phyloP scores from a whole-genome alignment of 1,140 invertebrate species.

The Aphis craccivora region DNA sequence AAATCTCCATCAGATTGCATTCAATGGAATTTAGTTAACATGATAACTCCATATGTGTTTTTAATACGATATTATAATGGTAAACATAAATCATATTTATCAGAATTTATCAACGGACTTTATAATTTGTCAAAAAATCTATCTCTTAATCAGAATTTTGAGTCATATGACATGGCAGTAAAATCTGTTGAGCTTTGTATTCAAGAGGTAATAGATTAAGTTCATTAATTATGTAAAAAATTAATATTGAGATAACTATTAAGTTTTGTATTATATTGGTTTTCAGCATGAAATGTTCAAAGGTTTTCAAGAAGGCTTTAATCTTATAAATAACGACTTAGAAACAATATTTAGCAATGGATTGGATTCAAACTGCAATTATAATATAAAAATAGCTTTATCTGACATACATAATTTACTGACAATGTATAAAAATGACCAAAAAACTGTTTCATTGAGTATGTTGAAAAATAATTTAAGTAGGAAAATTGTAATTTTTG shows the following conservation, averaged over 20 bases:
- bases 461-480: constrained; percentile 59
- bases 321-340: constrained; percentile 64
- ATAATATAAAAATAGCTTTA: constrained; percentile 68
- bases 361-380: constrained; percentile 64
- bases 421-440: constrained; percentile 63
- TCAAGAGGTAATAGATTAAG: constrained; percentile 43
- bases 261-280: neutral
- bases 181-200: constrained; percentile 71
- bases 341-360: constrained; percentile 66
- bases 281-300: constrained; percentile 62
- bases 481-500: constrained; percentile 41
- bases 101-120: constrained; percentile 69
- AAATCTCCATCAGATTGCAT: constrained; percentile 70
- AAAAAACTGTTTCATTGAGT: constrained; percentile 60
- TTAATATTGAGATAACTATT: neutral
- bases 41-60: constrained; percentile 74
- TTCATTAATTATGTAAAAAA: neutral
- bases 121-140: constrained; percentile 71
- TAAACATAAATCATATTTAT: constrained; percentile 70
- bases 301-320: constrained; percentile 64
- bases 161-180: constrained; percentile 69
- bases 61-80: constrained; percentile 74
- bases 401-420: constrained; percentile 71
- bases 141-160: constrained; percentile 70
- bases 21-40: constrained; percentile 75